Conservation (phyloP, 1,140 invertebrate genomes). For the Drusus annulatus region DNA sequence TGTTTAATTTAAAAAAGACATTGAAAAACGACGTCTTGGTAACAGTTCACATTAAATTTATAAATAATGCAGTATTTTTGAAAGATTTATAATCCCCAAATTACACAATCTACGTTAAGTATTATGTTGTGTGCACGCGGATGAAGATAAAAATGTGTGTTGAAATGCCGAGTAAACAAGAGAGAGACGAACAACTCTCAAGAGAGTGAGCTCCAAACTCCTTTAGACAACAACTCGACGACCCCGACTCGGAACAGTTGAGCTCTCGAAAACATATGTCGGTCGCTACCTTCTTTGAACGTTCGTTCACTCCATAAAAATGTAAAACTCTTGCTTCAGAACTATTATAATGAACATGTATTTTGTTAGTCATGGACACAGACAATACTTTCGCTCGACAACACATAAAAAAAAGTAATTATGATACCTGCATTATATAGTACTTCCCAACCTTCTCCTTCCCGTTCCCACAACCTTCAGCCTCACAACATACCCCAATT, state of each 20-base stretch:
- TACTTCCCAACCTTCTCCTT: too few relatives aligned
- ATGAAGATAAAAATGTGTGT: neutral
- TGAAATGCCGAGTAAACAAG: conserved; percentile 12
- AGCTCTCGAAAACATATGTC: conserved; percentile 25
- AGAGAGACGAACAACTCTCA: neutral
- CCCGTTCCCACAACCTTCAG: too few relatives aligned
- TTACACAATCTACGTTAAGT: neutral
- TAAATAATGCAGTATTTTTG: too few relatives aligned
- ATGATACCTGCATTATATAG: too few relatives aligned
- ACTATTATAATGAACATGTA: too few relatives aligned
- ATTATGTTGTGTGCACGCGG: neutral
- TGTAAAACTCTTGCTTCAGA: neutral
- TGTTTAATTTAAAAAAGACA: too few relatives aligned
- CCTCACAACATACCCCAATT: too few relatives aligned
- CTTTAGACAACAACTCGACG: conserved; percentile 17
- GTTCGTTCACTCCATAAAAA: neutral
- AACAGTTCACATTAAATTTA: too few relatives aligned
- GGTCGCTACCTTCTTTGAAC: conserved; percentile 26
- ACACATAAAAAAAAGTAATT: too few relatives aligned
- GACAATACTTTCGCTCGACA: too few relatives aligned
- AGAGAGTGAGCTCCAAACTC: conserved; percentile 7
- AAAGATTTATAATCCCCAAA: conserved; percentile 6
- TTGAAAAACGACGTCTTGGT: too few relatives aligned
- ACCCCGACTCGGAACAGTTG: neutral
- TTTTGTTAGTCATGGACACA: too few relatives aligned